A percentile compares a stretch with the other conserved stretches of the same genome.
phyloP scores from a whole-genome alignment of 2,113 vertebrate genomes.

The Cyrtonyx montezumae region DNA sequence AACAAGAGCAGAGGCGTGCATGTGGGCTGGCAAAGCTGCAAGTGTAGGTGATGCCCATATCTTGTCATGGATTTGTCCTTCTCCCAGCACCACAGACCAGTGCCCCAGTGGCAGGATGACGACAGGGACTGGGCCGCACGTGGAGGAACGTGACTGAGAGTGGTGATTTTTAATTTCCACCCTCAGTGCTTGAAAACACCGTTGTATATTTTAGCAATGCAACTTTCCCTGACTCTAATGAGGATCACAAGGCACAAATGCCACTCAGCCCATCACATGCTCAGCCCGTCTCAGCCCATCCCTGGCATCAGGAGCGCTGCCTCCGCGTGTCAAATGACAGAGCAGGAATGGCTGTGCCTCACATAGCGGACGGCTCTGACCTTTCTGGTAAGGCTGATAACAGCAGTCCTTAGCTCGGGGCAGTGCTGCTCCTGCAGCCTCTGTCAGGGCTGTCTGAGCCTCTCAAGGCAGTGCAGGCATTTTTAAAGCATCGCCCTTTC shows the following conservation, averaged over 20 bases:
- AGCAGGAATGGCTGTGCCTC: background rate
- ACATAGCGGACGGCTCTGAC: background rate
- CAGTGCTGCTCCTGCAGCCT: background rate
- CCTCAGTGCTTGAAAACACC: background rate
- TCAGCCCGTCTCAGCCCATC: background rate
- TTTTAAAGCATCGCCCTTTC: background rate
- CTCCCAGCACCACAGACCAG: background rate
- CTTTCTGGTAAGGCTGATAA: constrained; percentile 55
- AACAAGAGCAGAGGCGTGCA: background rate
- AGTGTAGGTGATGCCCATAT: background rate
- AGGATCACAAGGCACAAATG: constrained; percentile 4
- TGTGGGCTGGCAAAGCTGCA: background rate
- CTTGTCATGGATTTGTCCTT: background rate
- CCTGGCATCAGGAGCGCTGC: background rate
- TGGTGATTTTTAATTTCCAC: background rate
- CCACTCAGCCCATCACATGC: background rate
- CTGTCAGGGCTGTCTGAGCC: background rate
- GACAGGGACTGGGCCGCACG: rapidly evolving
- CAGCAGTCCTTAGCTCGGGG: background rate
- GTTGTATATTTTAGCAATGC: background rate
- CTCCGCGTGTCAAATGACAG: background rate
- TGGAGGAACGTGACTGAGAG: rapidly evolving
- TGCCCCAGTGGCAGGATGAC: rapidly evolving
- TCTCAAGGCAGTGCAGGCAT: background rate
- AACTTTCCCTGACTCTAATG: constrained; percentile 2